These are phyloP conservation scores for Eira barbara DNA, from an alignment of 2,113 vertebrate species.

Conservation along the genomic window DNA sequence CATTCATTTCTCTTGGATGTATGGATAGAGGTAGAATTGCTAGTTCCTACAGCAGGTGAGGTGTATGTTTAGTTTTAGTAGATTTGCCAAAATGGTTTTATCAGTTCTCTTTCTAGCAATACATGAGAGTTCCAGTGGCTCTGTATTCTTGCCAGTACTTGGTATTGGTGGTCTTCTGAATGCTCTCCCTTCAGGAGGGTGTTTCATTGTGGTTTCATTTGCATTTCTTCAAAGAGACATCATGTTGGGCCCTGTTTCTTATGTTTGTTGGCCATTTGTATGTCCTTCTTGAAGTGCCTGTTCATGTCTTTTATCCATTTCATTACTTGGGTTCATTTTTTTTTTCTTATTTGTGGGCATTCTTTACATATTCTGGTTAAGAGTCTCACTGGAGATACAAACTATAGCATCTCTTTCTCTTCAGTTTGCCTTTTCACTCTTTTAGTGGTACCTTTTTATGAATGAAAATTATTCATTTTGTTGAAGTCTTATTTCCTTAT, in stretches of 20 bases:
- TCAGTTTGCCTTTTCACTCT: background rate
- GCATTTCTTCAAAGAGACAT: background rate
- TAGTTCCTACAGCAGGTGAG: background rate
- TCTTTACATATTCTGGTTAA: constrained; percentile 3
- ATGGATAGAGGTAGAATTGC: background rate
- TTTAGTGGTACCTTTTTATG: background rate
- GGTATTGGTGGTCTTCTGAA: background rate
- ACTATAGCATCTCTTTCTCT: background rate
- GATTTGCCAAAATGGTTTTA: background rate
- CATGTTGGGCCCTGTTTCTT: background rate
- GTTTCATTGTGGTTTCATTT: background rate
- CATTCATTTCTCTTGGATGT: background rate
- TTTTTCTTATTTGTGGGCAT: background rate
- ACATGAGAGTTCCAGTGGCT: background rate
- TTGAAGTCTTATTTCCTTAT: background rate
- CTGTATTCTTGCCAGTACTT: background rate
- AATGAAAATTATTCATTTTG: constrained; percentile 12
- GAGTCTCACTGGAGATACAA: background rate
- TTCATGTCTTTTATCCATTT: constrained; percentile 6
- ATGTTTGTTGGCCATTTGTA: background rate
- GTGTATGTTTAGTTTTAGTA: background rate
- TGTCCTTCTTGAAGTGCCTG: background rate
- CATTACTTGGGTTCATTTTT: background rate
- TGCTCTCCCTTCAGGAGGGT: background rate
- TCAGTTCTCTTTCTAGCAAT: background rate